These are phyloP conservation scores for Apomyelois bistriatella DNA, from an alignment of 2,888 invertebrate species.

Conservation along the genomic window DNA sequence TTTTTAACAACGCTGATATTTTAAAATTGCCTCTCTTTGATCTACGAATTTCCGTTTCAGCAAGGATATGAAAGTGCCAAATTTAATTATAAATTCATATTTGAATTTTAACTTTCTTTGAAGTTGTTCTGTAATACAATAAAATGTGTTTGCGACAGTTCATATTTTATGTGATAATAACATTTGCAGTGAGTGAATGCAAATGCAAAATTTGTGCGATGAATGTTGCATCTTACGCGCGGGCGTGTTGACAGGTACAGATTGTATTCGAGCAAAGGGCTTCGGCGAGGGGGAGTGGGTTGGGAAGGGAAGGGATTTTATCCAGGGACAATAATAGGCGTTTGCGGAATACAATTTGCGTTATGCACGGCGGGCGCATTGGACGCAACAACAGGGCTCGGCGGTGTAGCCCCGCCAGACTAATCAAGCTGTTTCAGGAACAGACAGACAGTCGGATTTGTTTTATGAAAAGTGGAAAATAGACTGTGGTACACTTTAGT, in stretches of 20 bases:
- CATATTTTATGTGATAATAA: constrained; percentile 18
- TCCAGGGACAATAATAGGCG: constrained; percentile 22
- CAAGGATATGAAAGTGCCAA: constrained; percentile 7
- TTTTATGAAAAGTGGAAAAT: neutral
- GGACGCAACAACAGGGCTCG: constrained; percentile 10
- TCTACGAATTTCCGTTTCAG: constrained; percentile 3
- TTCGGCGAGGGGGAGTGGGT: constrained; percentile 14
- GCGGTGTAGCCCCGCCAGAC: constrained; percentile 8
- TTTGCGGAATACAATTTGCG: constrained; percentile 32
- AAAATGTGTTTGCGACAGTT: constrained; percentile 10
- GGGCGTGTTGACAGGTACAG: constrained; percentile 14
- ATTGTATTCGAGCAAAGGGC: constrained; percentile 15
- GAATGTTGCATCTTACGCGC: constrained; percentile 24
- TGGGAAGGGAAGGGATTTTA: constrained; percentile 14
- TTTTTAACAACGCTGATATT: constrained; percentile 3
- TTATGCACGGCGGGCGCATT: constrained; percentile 25
- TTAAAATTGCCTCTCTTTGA: constrained; percentile 5
- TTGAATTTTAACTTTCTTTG: constrained; percentile 5
- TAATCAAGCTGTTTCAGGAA: constrained; percentile 18
- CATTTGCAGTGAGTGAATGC: constrained; percentile 34
- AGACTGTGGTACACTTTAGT: too few species aligned
- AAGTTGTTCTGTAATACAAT: constrained; percentile 1
- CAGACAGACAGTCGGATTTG: constrained; percentile 9
- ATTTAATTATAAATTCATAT: constrained; percentile 7
- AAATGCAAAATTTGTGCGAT: constrained; percentile 28